A percentile compares a stretch with the other conserved stretches of the same genome.
phyloP scores from a whole-genome alignment of 2,797 vertebrate species.

The Chelidonichthys spinosus region DNA sequence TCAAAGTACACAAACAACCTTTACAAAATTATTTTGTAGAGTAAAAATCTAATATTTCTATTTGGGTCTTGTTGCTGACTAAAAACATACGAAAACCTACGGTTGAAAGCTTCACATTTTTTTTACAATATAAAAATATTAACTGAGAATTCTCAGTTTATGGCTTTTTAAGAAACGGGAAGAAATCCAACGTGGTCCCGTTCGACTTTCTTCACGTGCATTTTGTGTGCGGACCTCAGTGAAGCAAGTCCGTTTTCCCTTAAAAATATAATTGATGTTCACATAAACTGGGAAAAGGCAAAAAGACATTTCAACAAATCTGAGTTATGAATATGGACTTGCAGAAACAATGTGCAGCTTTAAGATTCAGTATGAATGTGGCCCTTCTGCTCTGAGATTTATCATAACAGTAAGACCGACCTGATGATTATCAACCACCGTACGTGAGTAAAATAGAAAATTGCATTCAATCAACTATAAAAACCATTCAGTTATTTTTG shows the following conservation, averaged over 20 bases:
- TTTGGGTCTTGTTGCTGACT: neutral
- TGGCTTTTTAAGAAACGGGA: constrained; percentile 25
- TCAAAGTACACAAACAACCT: neutral
- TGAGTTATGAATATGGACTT: neutral
- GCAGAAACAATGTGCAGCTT: neutral
- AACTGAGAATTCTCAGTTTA: constrained; percentile 24
- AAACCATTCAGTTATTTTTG: neutral
- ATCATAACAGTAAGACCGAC: too few species aligned
- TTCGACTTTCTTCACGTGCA: neutral
- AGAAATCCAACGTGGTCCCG: neutral
- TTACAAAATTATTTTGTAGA: neutral
- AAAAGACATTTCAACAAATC: neutral
- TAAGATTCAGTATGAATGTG: neutral
- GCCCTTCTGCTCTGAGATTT: neutral
- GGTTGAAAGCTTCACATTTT: constrained; percentile 22
- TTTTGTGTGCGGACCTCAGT: neutral
- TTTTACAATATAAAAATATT: constrained; percentile 31
- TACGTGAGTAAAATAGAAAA: neutral
- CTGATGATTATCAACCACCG: too few species aligned
- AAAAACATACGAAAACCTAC: neutral
- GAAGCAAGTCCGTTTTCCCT: neutral
- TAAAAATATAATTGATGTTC: neutral
- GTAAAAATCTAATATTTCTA: neutral
- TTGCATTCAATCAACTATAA: neutral
- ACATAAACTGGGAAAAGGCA: constrained; percentile 1